Evolutionary conservation across 2,797 vertebrate genomes (phyloP).

Genomic region (Anniella stebbinsi): DNA sequence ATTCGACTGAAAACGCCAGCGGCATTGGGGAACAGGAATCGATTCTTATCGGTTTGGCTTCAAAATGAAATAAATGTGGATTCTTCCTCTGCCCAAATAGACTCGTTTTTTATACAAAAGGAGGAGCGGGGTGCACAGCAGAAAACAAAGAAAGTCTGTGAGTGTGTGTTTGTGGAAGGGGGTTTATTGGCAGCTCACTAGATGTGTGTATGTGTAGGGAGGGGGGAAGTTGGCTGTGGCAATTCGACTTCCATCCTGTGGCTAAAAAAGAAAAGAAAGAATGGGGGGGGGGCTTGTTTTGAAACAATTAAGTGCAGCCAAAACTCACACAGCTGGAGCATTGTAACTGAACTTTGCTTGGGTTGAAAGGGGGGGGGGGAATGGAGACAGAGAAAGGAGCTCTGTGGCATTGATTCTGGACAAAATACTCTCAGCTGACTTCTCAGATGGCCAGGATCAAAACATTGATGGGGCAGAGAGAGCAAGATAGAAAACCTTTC

Average conservation of each 20-base stretch:
- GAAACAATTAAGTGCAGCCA: conserved; percentile 20
- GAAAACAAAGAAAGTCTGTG: neutral
- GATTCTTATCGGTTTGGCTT: no score
- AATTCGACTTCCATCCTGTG: neutral
- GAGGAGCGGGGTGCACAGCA: neutral
- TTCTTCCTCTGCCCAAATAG: neutral
- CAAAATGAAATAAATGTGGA: no score
- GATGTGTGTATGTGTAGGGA: neutral
- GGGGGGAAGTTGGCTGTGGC: no score
- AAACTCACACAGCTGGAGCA: conserved; percentile 36
- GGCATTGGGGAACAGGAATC: no score
- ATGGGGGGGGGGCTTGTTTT: conserved; percentile 23
- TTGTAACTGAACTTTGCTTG: neutral
- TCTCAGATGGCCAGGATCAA: neutral
- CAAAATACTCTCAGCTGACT: neutral
- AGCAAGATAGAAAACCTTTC: no score
- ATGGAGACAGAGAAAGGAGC: neutral
- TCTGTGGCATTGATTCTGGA: neutral
- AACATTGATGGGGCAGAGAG: neutral
- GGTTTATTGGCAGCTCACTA: neutral
- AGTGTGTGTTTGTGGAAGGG: no score
- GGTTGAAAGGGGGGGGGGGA: no score
- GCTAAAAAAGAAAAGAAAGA: neutral
- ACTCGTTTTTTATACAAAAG: neutral
- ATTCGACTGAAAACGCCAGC: no score